Conservation (phyloP, 2,113 vertebrate species). For the Orycteropus afer region DNA sequence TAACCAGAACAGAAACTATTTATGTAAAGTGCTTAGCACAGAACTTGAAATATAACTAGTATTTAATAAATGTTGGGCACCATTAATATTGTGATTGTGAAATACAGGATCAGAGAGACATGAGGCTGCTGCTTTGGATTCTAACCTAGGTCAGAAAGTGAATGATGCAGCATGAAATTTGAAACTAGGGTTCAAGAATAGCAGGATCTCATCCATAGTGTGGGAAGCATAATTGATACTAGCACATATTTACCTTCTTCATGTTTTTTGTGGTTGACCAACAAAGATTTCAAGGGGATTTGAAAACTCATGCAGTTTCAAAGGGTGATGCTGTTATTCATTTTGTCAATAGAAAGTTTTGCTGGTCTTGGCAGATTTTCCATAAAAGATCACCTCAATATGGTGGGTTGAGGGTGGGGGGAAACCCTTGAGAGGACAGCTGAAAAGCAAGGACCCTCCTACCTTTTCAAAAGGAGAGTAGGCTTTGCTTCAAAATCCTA, state of each 20-base stretch:
- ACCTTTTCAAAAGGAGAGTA: no score
- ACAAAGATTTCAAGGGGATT: background rate
- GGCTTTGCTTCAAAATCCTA: no score
- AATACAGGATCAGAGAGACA: background rate
- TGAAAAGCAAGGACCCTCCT: background rate
- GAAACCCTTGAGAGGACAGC: accelerated
- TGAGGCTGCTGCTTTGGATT: background rate
- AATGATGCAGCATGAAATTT: background rate
- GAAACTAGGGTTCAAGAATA: background rate
- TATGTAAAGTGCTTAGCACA: background rate
- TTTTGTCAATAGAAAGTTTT: background rate
- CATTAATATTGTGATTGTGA: background rate
- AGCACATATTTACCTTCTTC: background rate
- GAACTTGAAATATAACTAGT: background rate
- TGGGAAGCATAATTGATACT: background rate
- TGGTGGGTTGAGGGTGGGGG: background rate
- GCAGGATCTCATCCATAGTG: background rate
- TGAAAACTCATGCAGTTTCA: background rate
- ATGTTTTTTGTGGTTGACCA: background rate
- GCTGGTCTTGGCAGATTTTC: background rate
- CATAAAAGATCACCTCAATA: background rate
- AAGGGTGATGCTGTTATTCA: background rate
- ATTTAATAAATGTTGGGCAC: background rate
- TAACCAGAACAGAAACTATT: no score
- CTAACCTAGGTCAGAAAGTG: background rate